phyloP scores from a whole-genome alignment of 2,888 invertebrate genomes.

The Amiota mariae region DNA sequence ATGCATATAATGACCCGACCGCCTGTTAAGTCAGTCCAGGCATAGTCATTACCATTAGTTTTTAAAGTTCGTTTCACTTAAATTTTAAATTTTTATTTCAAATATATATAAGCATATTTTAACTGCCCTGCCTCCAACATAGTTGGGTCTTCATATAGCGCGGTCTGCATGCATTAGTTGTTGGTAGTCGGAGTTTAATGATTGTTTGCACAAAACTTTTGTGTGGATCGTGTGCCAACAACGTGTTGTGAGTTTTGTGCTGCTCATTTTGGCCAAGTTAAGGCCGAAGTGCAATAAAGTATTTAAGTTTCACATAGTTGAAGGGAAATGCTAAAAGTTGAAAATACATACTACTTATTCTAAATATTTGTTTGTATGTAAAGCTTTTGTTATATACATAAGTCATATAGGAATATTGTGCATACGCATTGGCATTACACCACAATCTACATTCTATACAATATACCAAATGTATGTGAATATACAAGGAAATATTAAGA shows the following conservation, averaged over 20 bases:
- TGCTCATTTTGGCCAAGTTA: not conserved
- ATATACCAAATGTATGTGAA: too few species aligned
- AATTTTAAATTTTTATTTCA: not conserved
- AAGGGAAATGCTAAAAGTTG: conserved; percentile 5
- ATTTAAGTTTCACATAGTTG: not conserved
- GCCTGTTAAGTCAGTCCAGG: too few species aligned
- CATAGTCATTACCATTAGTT: conserved; percentile 9
- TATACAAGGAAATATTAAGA: too few species aligned
- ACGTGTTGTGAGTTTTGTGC: not conserved
- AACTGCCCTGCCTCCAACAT: not conserved
- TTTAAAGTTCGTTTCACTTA: not conserved
- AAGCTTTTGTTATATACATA: not conserved
- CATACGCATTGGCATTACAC: too few species aligned
- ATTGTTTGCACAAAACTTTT: conserved; percentile 2
- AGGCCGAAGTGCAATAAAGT: not conserved
- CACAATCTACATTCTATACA: too few species aligned
- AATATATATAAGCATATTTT: not conserved
- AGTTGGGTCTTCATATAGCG: not conserved
- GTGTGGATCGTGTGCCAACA: not conserved
- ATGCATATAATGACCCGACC: too few species aligned
- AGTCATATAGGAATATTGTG: not conserved
- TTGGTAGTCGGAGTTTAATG: conserved; percentile 1
- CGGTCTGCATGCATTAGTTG: not conserved
- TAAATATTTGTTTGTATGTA: not conserved
- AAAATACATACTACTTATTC: not conserved